Evolutionary conservation across 2,888 invertebrate species (phyloP), one percentile per base, ranked within the genome.

Genomic region (Luperina testacea): DNA sequence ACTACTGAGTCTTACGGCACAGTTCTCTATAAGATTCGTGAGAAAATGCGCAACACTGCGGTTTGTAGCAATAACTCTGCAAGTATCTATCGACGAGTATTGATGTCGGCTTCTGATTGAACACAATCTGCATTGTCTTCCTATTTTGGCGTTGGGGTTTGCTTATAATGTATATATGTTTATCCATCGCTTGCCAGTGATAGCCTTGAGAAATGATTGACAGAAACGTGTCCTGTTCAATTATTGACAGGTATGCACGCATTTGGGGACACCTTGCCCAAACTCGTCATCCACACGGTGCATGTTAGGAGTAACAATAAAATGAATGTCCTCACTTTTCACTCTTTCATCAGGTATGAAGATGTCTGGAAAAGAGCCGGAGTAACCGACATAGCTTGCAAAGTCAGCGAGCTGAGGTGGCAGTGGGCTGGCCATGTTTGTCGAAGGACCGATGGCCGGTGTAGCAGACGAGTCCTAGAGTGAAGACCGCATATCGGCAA

Each of bases 1-100:
- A 38, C 15, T 65, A 45, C 32, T 63, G 57, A 53, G n/a, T 73
- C 65, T 77, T 82, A 81, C 71, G 67, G 64, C 80, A 86, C 38
- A 75, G 71, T 83, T 83, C 70, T 69, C 63, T 61, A 20, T 75
- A 80, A 78, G 81, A 81, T 86, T 87, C 91, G 90, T 91, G 90
- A 89, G 91, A 90, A 87, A 80, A 89, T 90, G 83, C 84, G 88
- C 89, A 89, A 89, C 64, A 72, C 53, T 83, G 87, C 67, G 86
- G 88, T 86, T 85, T 80, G 74, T 65, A 57, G n/a, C 81, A 81
- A 69, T 78, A 78, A 45, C 59, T 48, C 59, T 75, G 59, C 81
- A 68, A 78, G 65, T 80, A 81, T 48, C 32, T 76, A 78, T 77
- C 77, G 75, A 70, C 67, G n/a, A 70, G 68, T 70, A 72, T 53